Conservation (phyloP, 2,888 invertebrate genomes). For the Acleris cristana region DNA sequence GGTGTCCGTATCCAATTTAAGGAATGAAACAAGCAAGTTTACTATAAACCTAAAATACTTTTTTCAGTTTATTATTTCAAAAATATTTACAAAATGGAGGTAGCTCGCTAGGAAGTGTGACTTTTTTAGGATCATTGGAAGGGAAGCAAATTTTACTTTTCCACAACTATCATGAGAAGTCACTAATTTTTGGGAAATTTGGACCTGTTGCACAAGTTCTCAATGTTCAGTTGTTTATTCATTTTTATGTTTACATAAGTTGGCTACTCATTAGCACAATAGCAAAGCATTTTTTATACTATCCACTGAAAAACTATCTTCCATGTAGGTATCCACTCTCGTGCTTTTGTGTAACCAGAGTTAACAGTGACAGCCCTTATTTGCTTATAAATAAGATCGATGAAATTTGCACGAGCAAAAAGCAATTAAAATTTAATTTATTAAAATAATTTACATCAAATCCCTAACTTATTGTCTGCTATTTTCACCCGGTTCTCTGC, state of each 20-base stretch:
- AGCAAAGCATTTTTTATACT: too few species aligned
- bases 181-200: neutral
- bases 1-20: too few species aligned
- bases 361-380: too few species aligned
- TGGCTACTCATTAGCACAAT: too few species aligned
- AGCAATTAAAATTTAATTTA: conserved; percentile 12
- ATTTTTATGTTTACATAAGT: too few species aligned
- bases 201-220: conserved; percentile 3
- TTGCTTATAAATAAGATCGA: too few species aligned
- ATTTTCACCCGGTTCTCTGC: conserved; percentile 49
- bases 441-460: conserved; percentile 14
- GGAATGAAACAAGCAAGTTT: too few species aligned
- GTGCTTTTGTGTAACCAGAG: too few species aligned
- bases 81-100: neutral
- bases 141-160: neutral
- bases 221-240: neutral
- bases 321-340: too few species aligned
- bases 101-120: neutral
- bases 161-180: neutral
- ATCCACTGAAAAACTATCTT: too few species aligned
- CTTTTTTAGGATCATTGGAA: neutral
- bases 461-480: conserved; percentile 17
- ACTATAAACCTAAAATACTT: neutral
- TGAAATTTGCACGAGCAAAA: too few species aligned
- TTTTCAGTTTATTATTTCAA: neutral